phyloP scores from a whole-genome alignment of 1,140 invertebrate species.

The Homarus americanus region DNA sequence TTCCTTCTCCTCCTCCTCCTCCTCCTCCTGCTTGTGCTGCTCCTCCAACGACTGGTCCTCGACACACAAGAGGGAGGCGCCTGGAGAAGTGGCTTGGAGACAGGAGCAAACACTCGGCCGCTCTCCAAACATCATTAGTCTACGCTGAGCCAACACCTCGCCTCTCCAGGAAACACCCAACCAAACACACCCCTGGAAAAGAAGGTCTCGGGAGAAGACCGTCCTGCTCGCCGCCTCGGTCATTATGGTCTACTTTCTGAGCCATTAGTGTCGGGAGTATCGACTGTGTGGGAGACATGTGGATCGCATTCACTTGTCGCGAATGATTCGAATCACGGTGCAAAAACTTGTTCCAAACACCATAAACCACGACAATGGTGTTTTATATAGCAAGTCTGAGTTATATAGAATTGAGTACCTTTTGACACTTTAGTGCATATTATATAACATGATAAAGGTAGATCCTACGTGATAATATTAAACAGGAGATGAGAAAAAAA shows the following conservation, averaged over 20 bases:
- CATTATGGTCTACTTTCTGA: background rate
- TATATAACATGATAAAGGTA: background rate
- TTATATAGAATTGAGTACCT: background rate
- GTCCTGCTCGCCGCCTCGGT: slow-evolving; percentile 2
- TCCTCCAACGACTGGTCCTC: slow-evolving; percentile 32
- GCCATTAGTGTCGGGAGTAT: background rate
- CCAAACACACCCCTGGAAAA: slow-evolving; percentile 67
- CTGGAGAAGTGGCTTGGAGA: slow-evolving; percentile 70
- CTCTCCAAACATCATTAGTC: slow-evolving; percentile 72
- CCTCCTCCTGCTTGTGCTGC: slow-evolving; percentile 1
- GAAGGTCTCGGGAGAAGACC: slow-evolving; percentile 32
- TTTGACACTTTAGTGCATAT: background rate
- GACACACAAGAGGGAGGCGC: slow-evolving; percentile 64
- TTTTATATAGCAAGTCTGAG: slow-evolving; percentile 28
- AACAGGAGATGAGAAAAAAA: background rate
- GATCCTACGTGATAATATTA: background rate
- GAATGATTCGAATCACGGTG: slow-evolving; percentile 51
- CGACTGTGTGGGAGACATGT: background rate
- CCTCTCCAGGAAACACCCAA: slow-evolving; percentile 63
- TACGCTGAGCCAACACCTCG: slow-evolving; percentile 66
- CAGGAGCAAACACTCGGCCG: slow-evolving; percentile 65
- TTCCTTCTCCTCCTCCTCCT: slow-evolving; percentile 3
- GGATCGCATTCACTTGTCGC: slow-evolving; percentile 36
- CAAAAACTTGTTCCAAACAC: slow-evolving; percentile 56
- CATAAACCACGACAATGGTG: slow-evolving; percentile 52